phyloP scores from a whole-genome alignment of 2,888 invertebrate species.

The Aphidoletes aphidimyza region DNA sequence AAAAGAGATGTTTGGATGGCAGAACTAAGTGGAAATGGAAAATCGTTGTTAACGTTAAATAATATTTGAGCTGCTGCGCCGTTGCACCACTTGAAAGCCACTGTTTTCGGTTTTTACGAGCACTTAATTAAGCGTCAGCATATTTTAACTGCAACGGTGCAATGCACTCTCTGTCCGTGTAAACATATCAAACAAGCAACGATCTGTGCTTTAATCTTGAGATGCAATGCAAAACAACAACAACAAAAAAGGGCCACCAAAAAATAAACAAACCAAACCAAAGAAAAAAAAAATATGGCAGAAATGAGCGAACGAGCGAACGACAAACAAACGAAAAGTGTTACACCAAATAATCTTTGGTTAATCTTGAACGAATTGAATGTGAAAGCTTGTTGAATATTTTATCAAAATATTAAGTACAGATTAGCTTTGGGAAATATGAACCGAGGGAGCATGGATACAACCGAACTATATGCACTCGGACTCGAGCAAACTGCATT shows the following conservation, averaged over 20 bases:
- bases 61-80: constrained; percentile 36
- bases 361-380: constrained; percentile 43
- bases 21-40: constrained; percentile 4
- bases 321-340: constrained; percentile 29
- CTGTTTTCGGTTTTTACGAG: constrained; percentile 47
- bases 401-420: constrained; percentile 51
- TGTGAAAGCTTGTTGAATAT: constrained; percentile 51
- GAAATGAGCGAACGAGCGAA: too few species aligned
- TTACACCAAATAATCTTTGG: constrained; percentile 44
- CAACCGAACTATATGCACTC: neutral
- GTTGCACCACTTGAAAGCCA: constrained; percentile 6
- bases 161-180: neutral
- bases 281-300: too few species aligned
- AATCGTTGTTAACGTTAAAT: constrained; percentile 51
- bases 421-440: constrained; percentile 48
- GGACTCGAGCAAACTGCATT: neutral
- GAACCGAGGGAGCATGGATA: neutral
- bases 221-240: neutral
- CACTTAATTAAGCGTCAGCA: constrained; percentile 51
- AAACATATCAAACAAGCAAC: constrained; percentile 36
- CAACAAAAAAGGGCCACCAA: neutral
- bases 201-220: neutral
- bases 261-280: neutral
- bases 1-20: neutral
- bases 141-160: constrained; percentile 51